These are phyloP conservation scores for Tautogolabrus adspersus DNA, from an alignment of 2,113 vertebrate genomes.

Conservation along the genomic window DNA sequence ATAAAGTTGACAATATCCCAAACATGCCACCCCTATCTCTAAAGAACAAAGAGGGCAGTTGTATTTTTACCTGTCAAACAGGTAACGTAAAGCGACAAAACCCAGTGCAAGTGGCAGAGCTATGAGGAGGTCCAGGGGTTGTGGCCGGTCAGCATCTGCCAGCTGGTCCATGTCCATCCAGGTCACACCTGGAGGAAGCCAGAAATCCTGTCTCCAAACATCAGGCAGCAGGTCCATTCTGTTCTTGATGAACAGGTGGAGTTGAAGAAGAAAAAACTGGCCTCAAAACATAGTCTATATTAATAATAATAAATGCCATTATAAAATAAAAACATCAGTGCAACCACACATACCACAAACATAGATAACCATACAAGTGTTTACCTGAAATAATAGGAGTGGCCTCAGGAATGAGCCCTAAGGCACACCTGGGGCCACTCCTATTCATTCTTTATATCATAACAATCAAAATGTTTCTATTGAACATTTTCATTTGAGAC, in stretches of 20 bases:
- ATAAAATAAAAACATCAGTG: too few species aligned
- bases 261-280: too few species aligned
- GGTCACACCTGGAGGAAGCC: slow-evolving; percentile 89
- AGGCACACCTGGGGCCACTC: too few species aligned
- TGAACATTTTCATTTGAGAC: too few species aligned
- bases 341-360: too few species aligned
- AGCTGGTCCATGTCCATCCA: slow-evolving; percentile 89
- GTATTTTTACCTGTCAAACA: slow-evolving; percentile 89
- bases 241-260: background rate
- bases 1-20: background rate
- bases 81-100: slow-evolving; percentile 82
- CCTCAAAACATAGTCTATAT: too few species aligned
- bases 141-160: slow-evolving; percentile 78
- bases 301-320: too few species aligned
- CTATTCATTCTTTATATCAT: too few species aligned
- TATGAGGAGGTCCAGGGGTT: slow-evolving; percentile 84
- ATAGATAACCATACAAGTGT: too few species aligned
- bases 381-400: too few species aligned
- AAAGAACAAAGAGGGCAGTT: slow-evolving; percentile 10
- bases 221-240: slow-evolving; percentile 87
- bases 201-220: slow-evolving; percentile 88
- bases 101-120: slow-evolving; percentile 85
- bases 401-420: too few species aligned
- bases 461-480: too few species aligned
- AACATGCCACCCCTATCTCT: background rate